Evolutionary conservation across 2,888 invertebrate species (phyloP).

Genomic region (Drosophila atroscutellata): DNA sequence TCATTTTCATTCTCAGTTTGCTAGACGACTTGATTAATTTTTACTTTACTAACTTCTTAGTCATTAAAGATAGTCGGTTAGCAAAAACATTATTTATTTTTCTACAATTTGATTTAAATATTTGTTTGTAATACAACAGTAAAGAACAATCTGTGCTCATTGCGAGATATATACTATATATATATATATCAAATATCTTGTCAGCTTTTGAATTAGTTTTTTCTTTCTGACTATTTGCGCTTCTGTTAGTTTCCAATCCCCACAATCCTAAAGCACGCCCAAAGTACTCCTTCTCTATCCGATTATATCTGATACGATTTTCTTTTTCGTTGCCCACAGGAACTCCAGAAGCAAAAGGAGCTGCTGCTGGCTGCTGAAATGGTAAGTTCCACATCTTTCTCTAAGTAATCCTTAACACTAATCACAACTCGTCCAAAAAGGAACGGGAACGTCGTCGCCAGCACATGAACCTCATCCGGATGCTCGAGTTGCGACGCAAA

Average conservation of each 20-base stretch:
- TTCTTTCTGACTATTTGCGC: neutral
- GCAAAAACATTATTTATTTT: neutral
- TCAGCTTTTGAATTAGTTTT: neutral
- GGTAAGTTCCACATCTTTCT: constrained; percentile 86
- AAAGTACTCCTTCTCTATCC: neutral
- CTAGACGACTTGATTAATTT: neutral
- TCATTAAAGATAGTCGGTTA: neutral
- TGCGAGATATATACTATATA: neutral
- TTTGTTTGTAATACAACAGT: neutral
- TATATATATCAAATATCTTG: neutral
- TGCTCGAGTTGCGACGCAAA: constrained; percentile 93
- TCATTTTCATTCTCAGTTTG: neutral
- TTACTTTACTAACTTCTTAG: neutral
- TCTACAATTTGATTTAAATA: neutral
- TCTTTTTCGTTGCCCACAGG: constrained; percentile 87
- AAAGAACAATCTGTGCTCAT: too few species aligned
- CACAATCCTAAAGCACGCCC: neutral
- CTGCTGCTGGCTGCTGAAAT: constrained; percentile 93
- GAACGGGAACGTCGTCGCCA: constrained; percentile 95
- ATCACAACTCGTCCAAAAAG: constrained; percentile 84
- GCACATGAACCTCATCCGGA: constrained; percentile 95
- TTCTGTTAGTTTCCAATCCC: constrained; percentile 8
- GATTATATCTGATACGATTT: neutral
- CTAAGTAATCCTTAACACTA: too few species aligned
- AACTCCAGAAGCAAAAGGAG: constrained; percentile 95